Evolutionary conservation across 2,888 invertebrate genomes (phyloP).

Genomic region (Pollenia labialis): DNA sequence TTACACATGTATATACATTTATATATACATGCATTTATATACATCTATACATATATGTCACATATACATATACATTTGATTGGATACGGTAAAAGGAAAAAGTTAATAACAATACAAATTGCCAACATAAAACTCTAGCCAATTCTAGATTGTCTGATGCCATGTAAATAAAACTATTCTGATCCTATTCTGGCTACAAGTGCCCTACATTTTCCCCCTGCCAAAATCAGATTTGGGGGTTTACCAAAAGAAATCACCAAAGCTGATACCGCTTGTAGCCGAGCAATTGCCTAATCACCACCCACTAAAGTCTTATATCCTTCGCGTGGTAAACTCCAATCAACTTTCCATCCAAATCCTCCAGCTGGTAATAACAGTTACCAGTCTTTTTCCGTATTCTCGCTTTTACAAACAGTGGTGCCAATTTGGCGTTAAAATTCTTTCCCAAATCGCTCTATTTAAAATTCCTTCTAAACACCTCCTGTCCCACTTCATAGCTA

Average conservation of each 20-base stretch:
- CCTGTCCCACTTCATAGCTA: background rate
- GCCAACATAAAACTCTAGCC: no score
- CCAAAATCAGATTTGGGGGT: conserved; percentile 25
- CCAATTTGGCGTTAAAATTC: conserved; percentile 21
- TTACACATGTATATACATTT: no score
- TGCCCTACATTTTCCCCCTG: conserved; percentile 25
- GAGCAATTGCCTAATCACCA: background rate
- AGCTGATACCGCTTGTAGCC: conserved; percentile 22
- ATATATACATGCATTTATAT: no score
- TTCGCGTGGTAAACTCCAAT: conserved; percentile 10
- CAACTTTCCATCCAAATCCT: background rate
- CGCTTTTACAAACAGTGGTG: conserved; percentile 11
- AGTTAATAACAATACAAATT: no score
- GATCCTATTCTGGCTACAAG: background rate
- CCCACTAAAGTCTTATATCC: background rate
- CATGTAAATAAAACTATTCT: no score
- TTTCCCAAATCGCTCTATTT: conserved; percentile 4
- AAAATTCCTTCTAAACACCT: background rate
- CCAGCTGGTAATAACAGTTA: conserved; percentile 31
- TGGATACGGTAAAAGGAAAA: no score
- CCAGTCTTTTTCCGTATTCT: conserved; percentile 22
- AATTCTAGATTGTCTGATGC: no score
- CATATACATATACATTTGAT: no score
- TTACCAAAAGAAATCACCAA: background rate
- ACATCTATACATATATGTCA: no score